Percentiles rank a stretch among this genome's conserved stretches.
Evolutionary conservation across 35 echinoderm and acorn worm genomes (phyloP).

Genomic region (Apostichopus japonicus): DNA sequence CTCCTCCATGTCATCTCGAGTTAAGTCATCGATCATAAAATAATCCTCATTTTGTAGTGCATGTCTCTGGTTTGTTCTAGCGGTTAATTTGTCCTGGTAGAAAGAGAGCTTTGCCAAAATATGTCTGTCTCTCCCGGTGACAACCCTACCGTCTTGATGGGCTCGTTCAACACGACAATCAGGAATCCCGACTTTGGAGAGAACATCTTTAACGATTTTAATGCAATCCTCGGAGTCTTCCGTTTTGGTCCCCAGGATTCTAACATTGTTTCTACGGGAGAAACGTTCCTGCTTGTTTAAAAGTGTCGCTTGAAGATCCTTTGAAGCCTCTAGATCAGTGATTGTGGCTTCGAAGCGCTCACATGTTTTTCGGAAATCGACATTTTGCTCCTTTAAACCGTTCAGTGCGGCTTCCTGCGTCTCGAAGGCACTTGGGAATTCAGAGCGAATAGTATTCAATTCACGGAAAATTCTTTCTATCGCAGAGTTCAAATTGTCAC

Average conservation of each 20-base stretch:
- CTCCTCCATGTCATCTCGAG: conserved; percentile 10
- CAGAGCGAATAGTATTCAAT: conserved; percentile 20
- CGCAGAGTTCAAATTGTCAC: conserved; percentile 14
- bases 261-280: conserved; percentile 42
- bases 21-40: conserved; percentile 41
- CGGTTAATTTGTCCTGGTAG: conserved; percentile 44
- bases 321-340: not conserved
- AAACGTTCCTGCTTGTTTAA: conserved; percentile 55
- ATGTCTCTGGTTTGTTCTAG: conserved; percentile 4
- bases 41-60: conserved; percentile 38
- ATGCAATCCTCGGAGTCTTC: conserved; percentile 32
- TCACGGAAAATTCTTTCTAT: conserved; percentile 29
- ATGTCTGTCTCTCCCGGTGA: conserved; percentile 27
- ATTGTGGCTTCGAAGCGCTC: conserved; percentile 26
- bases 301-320: not conserved
- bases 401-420: not conserved
- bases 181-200: conserved; percentile 31
- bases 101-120: conserved; percentile 43
- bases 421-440: conserved; percentile 16
- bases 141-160: conserved; percentile 9
- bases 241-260: conserved; percentile 21
- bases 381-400: conserved; percentile 11
- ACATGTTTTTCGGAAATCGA: conserved; percentile 1
- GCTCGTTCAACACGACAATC: conserved; percentile 41
- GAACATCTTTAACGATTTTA: not conserved